These are phyloP conservation scores for Lophochroa leadbeateri DNA, from an alignment of 2,113 vertebrate genomes.

Conservation along the genomic window DNA sequence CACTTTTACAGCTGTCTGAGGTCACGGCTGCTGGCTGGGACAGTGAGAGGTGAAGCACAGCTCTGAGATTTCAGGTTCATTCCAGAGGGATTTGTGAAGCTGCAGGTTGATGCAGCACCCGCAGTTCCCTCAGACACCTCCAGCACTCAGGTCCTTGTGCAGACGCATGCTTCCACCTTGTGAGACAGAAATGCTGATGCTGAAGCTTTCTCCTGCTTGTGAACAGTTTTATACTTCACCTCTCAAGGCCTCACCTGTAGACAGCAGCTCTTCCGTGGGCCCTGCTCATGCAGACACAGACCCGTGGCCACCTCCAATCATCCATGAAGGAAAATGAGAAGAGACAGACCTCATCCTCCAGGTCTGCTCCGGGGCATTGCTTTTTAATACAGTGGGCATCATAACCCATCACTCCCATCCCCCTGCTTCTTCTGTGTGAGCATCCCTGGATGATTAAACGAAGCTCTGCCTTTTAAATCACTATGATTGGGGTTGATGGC, in stretches of 20 bases:
- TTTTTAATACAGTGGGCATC: not conserved
- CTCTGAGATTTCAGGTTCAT: accelerated
- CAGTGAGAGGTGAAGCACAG: not conserved
- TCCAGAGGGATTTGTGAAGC: not conserved
- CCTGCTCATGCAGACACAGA: accelerated
- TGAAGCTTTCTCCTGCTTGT: not conserved
- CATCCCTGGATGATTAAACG: slow-evolving; percentile 44
- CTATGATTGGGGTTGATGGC: slow-evolving; percentile 59
- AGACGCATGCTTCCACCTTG: not conserved
- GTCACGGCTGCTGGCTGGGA: not conserved
- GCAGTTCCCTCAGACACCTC: not conserved
- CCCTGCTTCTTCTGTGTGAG: not conserved
- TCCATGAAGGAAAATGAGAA: not conserved
- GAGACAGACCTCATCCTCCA: not conserved
- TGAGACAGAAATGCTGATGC: not conserved
- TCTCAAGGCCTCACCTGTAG: not conserved
- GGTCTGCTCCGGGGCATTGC: accelerated
- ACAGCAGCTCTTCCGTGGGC: not conserved
- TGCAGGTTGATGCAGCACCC: accelerated
- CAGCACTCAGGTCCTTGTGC: not conserved
- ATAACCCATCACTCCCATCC: not conserved
- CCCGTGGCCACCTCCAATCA: not conserved
- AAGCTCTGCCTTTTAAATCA: not conserved
- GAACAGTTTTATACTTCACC: not conserved
- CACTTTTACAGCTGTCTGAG: not conserved